These are phyloP conservation scores for Cancer borealis DNA, from an alignment of 2,888 invertebrate genomes.

Conservation along the genomic window DNA sequence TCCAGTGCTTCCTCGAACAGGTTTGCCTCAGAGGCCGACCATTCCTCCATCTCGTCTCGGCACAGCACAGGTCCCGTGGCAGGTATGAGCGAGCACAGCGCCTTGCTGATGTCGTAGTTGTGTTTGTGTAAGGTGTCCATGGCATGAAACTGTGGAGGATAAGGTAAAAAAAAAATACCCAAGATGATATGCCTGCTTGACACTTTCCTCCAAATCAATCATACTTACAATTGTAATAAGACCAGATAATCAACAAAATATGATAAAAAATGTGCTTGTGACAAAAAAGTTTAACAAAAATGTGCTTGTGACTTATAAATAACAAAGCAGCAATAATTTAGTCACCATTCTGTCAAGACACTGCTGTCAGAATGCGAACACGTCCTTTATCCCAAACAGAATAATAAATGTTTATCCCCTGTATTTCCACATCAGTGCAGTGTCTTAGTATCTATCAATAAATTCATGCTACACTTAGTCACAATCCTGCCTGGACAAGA, in stretches of 20 bases:
- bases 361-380: too few relatives aligned
- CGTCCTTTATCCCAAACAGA: too few relatives aligned
- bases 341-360: too few relatives aligned
- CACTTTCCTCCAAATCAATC: constrained; percentile 1
- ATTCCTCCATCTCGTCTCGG: constrained; percentile 99
- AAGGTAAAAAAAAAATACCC: neutral
- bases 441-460: too few relatives aligned
- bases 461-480: too few relatives aligned
- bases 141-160: constrained; percentile 91
- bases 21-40: constrained; percentile 99
- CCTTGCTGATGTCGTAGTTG: constrained; percentile 93
- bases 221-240: neutral
- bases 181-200: neutral
- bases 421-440: too few relatives aligned
- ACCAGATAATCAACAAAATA: neutral
- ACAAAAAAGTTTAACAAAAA: neutral
- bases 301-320: neutral
- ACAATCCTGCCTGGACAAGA: too few relatives aligned
- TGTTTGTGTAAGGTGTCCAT: constrained; percentile 98
- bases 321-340: neutral
- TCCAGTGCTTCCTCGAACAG: constrained; percentile 98
- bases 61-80: constrained; percentile 96
- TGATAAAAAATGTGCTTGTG: too few relatives aligned
- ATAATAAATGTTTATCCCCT: too few relatives aligned
- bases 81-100: constrained; percentile 95